Evolutionary conservation across 2,113 vertebrate species (phyloP).

Genomic region (Melanocharis versteri): DNA sequence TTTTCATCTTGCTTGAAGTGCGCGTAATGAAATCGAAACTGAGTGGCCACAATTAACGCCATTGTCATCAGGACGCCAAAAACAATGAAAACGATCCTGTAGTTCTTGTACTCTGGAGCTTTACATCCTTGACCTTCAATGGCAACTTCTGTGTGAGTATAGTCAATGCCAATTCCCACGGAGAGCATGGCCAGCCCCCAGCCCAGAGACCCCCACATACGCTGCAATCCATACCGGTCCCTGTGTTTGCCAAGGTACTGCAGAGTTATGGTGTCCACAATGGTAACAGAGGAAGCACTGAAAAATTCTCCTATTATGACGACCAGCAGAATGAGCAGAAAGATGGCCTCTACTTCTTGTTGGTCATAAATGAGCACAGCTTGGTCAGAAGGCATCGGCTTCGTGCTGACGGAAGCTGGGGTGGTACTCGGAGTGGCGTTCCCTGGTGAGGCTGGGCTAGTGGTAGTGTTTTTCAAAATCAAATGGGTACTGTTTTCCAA

Average conservation of each 20-base stretch:
- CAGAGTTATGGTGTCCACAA: constrained; percentile 94
- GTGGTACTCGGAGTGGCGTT: not conserved
- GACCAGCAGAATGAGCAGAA: constrained; percentile 90
- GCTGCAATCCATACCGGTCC: constrained; percentile 93
- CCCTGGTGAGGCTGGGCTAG: not conserved
- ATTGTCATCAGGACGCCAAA: constrained; percentile 93
- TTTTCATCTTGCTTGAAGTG: constrained; percentile 68
- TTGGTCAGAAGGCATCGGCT: constrained; percentile 62
- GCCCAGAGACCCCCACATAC: constrained; percentile 98
- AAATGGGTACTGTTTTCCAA: constrained; percentile 6
- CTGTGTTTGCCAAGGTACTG: constrained; percentile 91
- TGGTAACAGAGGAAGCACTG: constrained; percentile 94
- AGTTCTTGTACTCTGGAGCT: constrained; percentile 86
- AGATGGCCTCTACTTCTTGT: constrained; percentile 86
- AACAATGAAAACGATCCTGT: constrained; percentile 91
- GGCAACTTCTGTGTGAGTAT: constrained; percentile 75
- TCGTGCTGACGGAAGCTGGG: constrained; percentile 39
- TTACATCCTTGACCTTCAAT: constrained; percentile 81
- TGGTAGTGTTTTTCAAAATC: not conserved
- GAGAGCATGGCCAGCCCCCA: constrained; percentile 97
- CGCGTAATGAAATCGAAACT: constrained; percentile 86
- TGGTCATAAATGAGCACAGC: constrained; percentile 77
- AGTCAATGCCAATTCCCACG: constrained; percentile 94
- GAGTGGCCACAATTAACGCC: constrained; percentile 88
- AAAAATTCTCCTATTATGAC: constrained; percentile 97